These are phyloP conservation scores for Patiria miniata DNA, from an alignment of 35 echinoderm and acorn worm genomes.

Conservation along the genomic window DNA sequence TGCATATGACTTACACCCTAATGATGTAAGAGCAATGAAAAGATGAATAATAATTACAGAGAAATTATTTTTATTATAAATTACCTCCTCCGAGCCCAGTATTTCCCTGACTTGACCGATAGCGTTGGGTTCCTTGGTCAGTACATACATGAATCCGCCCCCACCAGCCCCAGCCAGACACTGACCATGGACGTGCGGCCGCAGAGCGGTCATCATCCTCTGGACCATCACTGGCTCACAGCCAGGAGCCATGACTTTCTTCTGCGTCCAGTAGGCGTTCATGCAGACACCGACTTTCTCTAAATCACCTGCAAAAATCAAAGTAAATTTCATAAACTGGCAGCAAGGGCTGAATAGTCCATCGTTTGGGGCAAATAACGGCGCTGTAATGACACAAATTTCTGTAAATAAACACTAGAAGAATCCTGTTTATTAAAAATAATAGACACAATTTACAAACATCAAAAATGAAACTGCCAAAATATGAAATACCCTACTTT, in stretches of 20 bases:
- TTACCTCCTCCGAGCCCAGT: constrained; percentile 56
- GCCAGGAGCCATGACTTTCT: constrained; percentile 96
- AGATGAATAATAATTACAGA: neutral
- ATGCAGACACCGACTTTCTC: constrained; percentile 85
- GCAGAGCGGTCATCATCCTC: constrained; percentile 86
- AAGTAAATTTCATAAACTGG: no score
- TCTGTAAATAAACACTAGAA: no score
- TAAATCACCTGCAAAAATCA: constrained; percentile 66
- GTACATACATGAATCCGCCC: constrained; percentile 82
- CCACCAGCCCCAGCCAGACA: constrained; percentile 82
- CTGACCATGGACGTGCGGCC: constrained; percentile 82
- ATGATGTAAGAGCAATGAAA: no score
- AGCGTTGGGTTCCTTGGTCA: constrained; percentile 73
- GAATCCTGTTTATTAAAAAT: no score
- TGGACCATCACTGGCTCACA: constrained; percentile 77
- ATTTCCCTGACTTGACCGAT: constrained; percentile 65
- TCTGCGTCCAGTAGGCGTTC: constrained; percentile 92
- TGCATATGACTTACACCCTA: no score
- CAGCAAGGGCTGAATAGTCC: no score
- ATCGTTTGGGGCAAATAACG: no score
- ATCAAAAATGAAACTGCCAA: no score
- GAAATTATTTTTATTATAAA: neutral
- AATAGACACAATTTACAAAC: no score
- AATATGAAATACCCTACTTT: no score
- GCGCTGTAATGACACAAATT: no score